Base-by-base conservation (phyloP, 1,140 invertebrate genomes). In the Drosophila carrolli region DNA sequence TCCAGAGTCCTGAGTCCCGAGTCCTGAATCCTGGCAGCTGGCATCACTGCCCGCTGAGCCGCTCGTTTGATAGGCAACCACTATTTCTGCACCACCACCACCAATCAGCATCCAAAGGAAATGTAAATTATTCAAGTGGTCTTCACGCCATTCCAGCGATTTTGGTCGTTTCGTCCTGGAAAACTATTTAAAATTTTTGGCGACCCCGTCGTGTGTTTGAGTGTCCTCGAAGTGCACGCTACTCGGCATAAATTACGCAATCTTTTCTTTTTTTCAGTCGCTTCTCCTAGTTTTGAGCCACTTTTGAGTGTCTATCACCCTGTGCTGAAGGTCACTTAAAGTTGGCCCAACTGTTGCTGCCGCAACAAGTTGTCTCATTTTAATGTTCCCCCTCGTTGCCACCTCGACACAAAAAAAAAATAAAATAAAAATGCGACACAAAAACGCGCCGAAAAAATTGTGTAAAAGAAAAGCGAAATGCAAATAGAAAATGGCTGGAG, bases 61-160 rank as follows among this genome's bases (percentile, higher is more conserved):
- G 37, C 37, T 38, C 37, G 37, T 11, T 10, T 38, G 48, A 51
- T 51, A 14, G 48, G 48, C 40, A 35, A 38, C 46, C 37, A 48
- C 38, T 47, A 44, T 32, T 37, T 5, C 47, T 37, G 46, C 43
- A 68, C 41, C 77, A 84, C 77, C 68, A 85, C 68, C 82, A 55
- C 46, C 62, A 68, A 68, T 57, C 63, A 55, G 32, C 55, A 37
- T 44, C 46, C 38, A 37, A 53, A 62, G 59, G 54, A 58, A 79
- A 86, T 86, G 79, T 86, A 86, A 86, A 86, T 86, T 86, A 86
- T 86, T 86, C 83, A 86, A 86, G 83, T 88, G 83, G 83, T 79
- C 75, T 86, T 86, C 83, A 88, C 78, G 83, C 83, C 75, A 77
- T 79, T 56, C 50, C 46, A 44, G 32, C 44, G 57, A 16, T 51